Conservation (phyloP, 2,113 vertebrate species). For the Herpailurus yagouaroundi region DNA sequence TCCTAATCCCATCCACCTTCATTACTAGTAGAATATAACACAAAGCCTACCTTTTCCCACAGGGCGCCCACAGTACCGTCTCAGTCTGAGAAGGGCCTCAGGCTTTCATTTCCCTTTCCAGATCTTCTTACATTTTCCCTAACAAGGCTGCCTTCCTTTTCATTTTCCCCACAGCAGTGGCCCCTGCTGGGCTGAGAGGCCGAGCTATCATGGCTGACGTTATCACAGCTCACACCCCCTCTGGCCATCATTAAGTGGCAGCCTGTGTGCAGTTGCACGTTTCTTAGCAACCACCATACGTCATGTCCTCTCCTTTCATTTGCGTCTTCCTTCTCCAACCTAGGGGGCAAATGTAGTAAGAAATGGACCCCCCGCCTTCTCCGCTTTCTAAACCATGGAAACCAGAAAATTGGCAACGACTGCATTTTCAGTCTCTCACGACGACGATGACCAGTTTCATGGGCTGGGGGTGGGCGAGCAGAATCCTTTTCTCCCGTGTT, state of each 20-base stretch:
- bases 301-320: constrained; percentile 72
- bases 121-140: constrained; percentile 55
- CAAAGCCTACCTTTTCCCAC: background rate
- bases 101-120: constrained; percentile 56
- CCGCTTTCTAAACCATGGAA: constrained; percentile 75
- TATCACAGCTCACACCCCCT: constrained; percentile 66
- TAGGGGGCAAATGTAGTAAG: constrained; percentile 71
- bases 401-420: constrained; percentile 65
- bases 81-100: background rate
- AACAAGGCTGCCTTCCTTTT: constrained; percentile 67
- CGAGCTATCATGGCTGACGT: constrained; percentile 66
- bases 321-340: constrained; percentile 79
- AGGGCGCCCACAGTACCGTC: background rate
- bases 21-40: constrained; percentile 21
- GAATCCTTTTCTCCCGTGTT: background rate
- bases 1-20: background rate
- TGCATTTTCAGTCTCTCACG: constrained; percentile 67
- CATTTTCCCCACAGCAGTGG: constrained; percentile 62
- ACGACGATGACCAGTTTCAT: constrained; percentile 61
- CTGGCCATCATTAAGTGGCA: constrained; percentile 79
- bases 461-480: background rate
- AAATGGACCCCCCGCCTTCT: constrained; percentile 69
- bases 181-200: constrained; percentile 64
- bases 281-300: constrained; percentile 85
- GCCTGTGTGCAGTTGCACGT: constrained; percentile 76